Evolutionary conservation across 2,888 invertebrate genomes (phyloP).

Genomic region (Vesta saturnalis): DNA sequence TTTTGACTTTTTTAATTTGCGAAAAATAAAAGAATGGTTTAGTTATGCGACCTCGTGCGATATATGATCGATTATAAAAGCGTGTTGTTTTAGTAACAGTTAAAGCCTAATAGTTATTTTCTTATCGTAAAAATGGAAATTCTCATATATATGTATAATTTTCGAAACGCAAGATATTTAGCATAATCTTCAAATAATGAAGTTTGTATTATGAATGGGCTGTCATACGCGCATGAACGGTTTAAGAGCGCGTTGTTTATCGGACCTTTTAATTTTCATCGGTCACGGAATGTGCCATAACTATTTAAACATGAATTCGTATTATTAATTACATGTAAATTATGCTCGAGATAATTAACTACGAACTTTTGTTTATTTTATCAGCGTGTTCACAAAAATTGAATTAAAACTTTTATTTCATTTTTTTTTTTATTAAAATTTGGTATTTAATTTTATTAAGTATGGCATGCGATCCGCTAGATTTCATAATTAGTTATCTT

Average conservation of each 20-base stretch:
- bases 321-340: constrained; percentile 47
- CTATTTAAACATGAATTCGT: constrained; percentile 54
- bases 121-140: constrained; percentile 58
- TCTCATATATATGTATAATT: constrained; percentile 51
- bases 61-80: constrained; percentile 49
- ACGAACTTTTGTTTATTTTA: constrained; percentile 19
- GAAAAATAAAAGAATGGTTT: constrained; percentile 39
- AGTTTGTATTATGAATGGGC: constrained; percentile 58
- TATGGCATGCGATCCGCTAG: not conserved
- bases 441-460: not conserved
- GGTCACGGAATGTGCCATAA: constrained; percentile 53
- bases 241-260: constrained; percentile 46
- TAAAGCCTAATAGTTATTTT: constrained; percentile 52
- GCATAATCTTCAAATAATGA: constrained; percentile 59
- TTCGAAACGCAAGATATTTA: constrained; percentile 53
- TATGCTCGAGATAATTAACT: constrained; percentile 26
- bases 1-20: constrained; percentile 16
- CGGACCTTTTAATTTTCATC: constrained; percentile 49
- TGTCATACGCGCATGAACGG: constrained; percentile 55
- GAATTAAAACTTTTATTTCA: not conserved
- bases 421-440: not conserved
- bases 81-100: constrained; percentile 42
- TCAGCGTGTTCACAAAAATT: constrained; percentile 1
- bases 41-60: constrained; percentile 42
- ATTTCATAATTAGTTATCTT: no score